phyloP scores from a whole-genome alignment of 2,888 invertebrate species.

The Keiferia lycopersicella region DNA sequence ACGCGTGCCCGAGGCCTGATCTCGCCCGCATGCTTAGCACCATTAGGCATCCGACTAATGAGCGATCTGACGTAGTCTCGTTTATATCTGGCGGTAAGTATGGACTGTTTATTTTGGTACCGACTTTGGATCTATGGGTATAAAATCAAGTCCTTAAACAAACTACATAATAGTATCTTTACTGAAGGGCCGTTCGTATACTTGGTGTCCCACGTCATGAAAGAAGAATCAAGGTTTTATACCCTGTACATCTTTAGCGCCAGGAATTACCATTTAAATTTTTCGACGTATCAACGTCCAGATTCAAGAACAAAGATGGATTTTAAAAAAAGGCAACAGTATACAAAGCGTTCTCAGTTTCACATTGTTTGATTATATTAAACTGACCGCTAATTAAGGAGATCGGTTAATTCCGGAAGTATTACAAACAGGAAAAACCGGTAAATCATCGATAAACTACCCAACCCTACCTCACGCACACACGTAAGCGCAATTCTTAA shows the following conservation, averaged over 20 bases:
- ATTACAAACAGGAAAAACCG: slow-evolving; percentile 11
- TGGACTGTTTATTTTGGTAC: background rate
- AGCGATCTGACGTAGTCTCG: slow-evolving; percentile 43
- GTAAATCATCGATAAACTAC: slow-evolving; percentile 7
- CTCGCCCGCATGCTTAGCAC: slow-evolving; percentile 73
- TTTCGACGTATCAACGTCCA: too few relatives aligned
- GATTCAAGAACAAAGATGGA: too few relatives aligned
- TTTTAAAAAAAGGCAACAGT: too few relatives aligned
- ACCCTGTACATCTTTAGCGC: too few relatives aligned
- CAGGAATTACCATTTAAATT: too few relatives aligned
- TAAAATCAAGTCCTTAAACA: background rate
- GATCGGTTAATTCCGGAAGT: background rate
- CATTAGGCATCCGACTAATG: slow-evolving; percentile 73
- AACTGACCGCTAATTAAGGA: background rate
- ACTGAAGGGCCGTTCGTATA: too few relatives aligned
- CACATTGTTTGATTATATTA: background rate
- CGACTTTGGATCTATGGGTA: background rate
- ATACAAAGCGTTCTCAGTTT: too few relatives aligned
- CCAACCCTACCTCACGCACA: slow-evolving; percentile 12
- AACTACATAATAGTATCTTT: too few relatives aligned
- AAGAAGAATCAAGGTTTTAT: too few relatives aligned
- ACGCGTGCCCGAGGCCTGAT: slow-evolving; percentile 46
- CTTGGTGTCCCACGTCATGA: too few relatives aligned
- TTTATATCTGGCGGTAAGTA: background rate
- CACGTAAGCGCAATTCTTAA: background rate